Percentiles rank a stretch among this genome's conserved stretches.
Conservation (phyloP, 2,888 invertebrate genomes). For the Lasioglossum leucozonium region DNA sequence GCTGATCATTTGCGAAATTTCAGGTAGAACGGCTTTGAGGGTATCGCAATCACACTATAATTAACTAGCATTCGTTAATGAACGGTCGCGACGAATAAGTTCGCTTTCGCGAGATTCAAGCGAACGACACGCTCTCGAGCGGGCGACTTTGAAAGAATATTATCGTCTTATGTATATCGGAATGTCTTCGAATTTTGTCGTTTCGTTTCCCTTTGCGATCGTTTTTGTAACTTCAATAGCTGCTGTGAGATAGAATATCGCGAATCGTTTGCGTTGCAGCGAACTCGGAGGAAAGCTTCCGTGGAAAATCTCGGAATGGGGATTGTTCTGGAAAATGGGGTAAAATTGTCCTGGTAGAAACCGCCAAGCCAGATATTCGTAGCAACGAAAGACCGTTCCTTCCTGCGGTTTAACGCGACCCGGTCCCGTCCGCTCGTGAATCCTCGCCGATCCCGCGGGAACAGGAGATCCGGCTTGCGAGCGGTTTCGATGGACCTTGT, state of each 20-base stretch:
- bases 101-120: neutral
- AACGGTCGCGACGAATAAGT: neutral
- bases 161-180: too few species aligned
- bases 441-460: slow-evolving; percentile 64
- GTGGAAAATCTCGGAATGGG: neutral
- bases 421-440: slow-evolving; percentile 58
- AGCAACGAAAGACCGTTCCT: slow-evolving; percentile 67
- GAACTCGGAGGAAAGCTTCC: neutral
- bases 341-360: slow-evolving; percentile 39
- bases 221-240: neutral
- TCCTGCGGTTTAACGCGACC: slow-evolving; percentile 77
- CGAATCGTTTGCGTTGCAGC: neutral
- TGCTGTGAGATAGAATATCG: neutral
- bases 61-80: too few species aligned
- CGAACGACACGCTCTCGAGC: too few species aligned
- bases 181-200: too few species aligned
- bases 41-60: too few species aligned
- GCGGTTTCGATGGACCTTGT: slow-evolving; percentile 50
- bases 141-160: too few species aligned
- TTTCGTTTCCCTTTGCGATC: too few species aligned
- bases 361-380: slow-evolving; percentile 73
- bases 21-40: neutral
- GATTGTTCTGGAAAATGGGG: neutral
- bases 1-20: neutral
- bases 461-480: slow-evolving; percentile 63